Percentiles rank a stretch among this genome's conserved stretches.
Evolutionary conservation across 1,140 invertebrate genomes (phyloP).

Genomic region (Scaptomyza pallida): DNA sequence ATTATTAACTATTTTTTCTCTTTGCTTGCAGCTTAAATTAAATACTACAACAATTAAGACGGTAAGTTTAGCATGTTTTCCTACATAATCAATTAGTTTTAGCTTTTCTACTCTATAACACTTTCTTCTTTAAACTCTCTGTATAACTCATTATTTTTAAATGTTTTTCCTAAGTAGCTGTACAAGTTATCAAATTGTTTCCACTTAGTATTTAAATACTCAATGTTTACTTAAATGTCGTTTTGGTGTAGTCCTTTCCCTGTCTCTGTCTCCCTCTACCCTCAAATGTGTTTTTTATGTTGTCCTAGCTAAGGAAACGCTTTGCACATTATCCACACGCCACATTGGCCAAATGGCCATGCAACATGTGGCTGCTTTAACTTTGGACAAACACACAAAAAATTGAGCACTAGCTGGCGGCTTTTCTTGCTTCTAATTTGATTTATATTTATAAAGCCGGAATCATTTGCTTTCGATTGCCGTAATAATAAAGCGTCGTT

Average conservation of each 20-base stretch:
- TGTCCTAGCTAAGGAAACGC: constrained; percentile 27
- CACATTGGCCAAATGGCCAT: constrained; percentile 60
- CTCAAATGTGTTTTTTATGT: constrained; percentile 57
- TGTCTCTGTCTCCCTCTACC: too few species aligned
- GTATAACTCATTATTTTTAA: constrained; percentile 4
- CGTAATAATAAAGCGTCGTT: constrained; percentile 80
- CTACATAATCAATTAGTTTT: not conserved
- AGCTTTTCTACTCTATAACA: not conserved
- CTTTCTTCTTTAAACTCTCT: not conserved
- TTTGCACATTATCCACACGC: constrained; percentile 40
- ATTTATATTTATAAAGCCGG: constrained; percentile 79
- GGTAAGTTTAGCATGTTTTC: constrained; percentile 33
- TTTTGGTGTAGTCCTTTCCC: constrained; percentile 50
- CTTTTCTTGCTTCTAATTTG: constrained; percentile 64
- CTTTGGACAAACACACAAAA: not conserved
- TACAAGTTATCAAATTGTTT: constrained; percentile 2
- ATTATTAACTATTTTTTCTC: not conserved
- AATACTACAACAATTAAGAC: constrained; percentile 4
- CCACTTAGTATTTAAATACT: constrained; percentile 11
- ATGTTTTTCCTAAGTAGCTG: constrained; percentile 1
- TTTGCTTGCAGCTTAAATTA: constrained; percentile 32
- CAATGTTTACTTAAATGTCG: constrained; percentile 49
- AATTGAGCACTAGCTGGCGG: constrained; percentile 10
- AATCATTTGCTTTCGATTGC: constrained; percentile 79
- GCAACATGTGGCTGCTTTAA: constrained; percentile 63